Evolutionary conservation across 30 jellyfish, hydroid and myxozoan species (phyloP).

Genomic region (Aurelia aurita): DNA sequence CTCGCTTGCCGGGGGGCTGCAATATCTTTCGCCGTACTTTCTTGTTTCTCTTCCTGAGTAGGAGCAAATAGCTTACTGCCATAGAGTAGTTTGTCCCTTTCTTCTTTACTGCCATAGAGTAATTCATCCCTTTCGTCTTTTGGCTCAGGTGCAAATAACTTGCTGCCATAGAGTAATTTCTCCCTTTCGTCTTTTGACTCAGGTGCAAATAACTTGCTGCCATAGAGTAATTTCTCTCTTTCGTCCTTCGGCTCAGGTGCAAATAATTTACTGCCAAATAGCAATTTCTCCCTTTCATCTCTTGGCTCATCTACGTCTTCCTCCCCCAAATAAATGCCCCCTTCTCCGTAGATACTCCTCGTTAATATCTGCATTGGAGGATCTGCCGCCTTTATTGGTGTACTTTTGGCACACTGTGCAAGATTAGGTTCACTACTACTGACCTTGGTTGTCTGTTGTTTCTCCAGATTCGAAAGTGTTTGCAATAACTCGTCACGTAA

Average conservation of each 20-base stretch:
- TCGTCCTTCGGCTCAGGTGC: conserved; percentile 44
- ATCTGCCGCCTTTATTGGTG: conserved; percentile 55
- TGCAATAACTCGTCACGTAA: conserved; percentile 27
- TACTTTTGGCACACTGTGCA: conserved; percentile 20
- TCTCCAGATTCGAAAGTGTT: conserved; percentile 63
- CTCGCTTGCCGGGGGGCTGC: conserved; percentile 34
- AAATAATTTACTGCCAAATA: conserved; percentile 48
- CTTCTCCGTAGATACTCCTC: conserved; percentile 55
- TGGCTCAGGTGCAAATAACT: conserved; percentile 26
- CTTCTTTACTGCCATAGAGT: conserved; percentile 46
- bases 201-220: conserved; percentile 51
- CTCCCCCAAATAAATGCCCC: conserved; percentile 87
- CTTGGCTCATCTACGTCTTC: conserved; percentile 65
- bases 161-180: not conserved
- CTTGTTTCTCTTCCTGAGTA: no score
- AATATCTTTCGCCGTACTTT: conserved; percentile 7
- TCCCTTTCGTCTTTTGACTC: conserved; percentile 33
- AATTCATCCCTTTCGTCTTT: conserved; percentile 53
- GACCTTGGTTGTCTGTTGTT: conserved; percentile 32
- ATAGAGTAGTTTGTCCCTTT: not conserved
- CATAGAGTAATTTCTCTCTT: conserved; percentile 49
- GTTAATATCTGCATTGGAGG: conserved; percentile 4
- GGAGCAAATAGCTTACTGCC: not conserved
- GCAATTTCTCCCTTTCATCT: conserved; percentile 54
- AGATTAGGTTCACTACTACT: conserved; percentile 75